phyloP scores from a whole-genome alignment of 2,888 invertebrate species.

The Calameuta pallipes region DNA sequence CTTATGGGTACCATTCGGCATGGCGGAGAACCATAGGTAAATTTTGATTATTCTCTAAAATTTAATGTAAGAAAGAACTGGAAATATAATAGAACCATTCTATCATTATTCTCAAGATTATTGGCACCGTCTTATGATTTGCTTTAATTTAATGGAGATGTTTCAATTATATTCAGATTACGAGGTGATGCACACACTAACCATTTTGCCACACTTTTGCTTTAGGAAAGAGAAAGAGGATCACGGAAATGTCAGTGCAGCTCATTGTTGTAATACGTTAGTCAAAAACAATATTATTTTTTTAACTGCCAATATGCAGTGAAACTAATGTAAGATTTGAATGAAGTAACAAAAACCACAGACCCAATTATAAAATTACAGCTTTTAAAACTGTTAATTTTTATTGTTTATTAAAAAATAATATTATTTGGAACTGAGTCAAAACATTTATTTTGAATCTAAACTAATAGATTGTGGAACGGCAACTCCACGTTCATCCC shows the following conservation, averaged over 20 bases:
- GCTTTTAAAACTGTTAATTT: not conserved
- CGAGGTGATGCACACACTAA: slow-evolving; percentile 39
- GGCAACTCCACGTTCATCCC: not conserved
- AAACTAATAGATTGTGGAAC: not conserved
- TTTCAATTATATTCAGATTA: slow-evolving; percentile 43
- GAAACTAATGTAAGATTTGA: not conserved
- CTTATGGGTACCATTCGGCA: slow-evolving; percentile 12
- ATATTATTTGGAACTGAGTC: not conserved
- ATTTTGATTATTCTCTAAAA: slow-evolving; percentile 17
- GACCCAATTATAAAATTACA: not conserved
- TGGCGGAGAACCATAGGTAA: slow-evolving; percentile 19
- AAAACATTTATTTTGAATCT: not conserved
- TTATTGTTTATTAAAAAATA: not conserved
- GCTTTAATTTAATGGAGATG: slow-evolving; percentile 35
- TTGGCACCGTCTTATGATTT: not conserved
- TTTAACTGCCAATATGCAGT: not conserved
- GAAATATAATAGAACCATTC: slow-evolving; percentile 24
- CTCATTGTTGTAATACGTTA: not conserved
- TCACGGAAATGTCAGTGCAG: not conserved
- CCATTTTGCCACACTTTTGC: slow-evolving; percentile 46
- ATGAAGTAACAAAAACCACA: not conserved
- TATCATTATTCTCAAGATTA: slow-evolving; percentile 24
- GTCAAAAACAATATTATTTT: not conserved
- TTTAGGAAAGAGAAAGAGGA: slow-evolving; percentile 33
- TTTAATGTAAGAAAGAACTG: slow-evolving; percentile 7